Evolutionary conservation across 2,888 invertebrate genomes (phyloP), one percentile per base, ranked within the genome.

Genomic region (Diaperis boleti): DNA sequence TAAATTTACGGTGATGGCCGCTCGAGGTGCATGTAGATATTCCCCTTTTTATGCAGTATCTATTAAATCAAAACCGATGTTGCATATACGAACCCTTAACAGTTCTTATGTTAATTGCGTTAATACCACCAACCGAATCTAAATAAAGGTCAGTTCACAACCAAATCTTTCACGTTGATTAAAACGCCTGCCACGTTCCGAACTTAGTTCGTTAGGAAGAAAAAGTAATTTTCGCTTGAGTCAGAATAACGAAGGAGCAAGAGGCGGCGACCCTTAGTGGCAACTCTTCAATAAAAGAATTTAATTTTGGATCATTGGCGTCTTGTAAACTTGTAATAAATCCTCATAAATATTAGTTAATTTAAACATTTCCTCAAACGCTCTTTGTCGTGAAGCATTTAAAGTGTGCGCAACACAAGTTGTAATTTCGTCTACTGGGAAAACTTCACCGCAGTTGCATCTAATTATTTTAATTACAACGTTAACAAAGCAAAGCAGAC

Each of bases 161-260:
- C 35, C 17, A 56, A 56, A 56, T 56, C 56, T 56, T 45, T 41
- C 57, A 10, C 26, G 20, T 59, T 60, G 54, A 54, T 60, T 60
- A 54, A 60, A 44, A 60, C 52, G 29, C 52, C 29, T 14, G 44
- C 54, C 60, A 60, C 60, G 60, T 60, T 10, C 39, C 39, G 29
- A 60, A 60, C 52, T 60, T 60, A 37, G 52, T 60, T 60, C 60
- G 60, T 60, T 60, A 60, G 10, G 54, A 54, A 52, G 44, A 60
- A 60, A 60, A 60, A 60, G 60, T 60, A 60, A 60, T 60, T 60
- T 60, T 54, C 54, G 45, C 22, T 39, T 59, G 39, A 52, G 50
- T 49, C 42, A 35, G 49, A 47, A 47, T 37, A 37, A 44, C 45
- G 49, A 49, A 29, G 31, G 22, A 49, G 42, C 44, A 42, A 47